Base-by-base conservation (phyloP, 2,113 vertebrate species). In the Cyanistes caeruleus region DNA sequence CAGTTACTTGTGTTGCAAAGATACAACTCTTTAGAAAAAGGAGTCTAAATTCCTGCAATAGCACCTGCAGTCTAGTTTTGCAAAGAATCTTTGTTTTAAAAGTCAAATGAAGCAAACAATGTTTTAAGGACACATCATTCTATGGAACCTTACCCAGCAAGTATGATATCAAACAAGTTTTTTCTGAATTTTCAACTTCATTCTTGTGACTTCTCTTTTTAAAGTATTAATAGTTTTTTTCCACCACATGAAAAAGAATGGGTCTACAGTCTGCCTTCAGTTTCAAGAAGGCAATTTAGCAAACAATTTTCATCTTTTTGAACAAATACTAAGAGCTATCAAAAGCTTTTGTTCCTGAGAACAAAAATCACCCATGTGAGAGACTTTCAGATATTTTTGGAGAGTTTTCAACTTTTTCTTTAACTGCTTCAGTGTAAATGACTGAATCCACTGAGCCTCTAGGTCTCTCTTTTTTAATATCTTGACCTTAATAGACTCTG, bases 271-370 rank as follows among this genome's bases (percentile, higher is more conserved):
- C 48, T 77, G 11, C 4, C 23, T 89, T 92, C 49, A 70, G 9
- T 41, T 77, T 87, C 23, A 5, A 81, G 60, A 43, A 93, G 25
- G 9, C 51, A 94, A 59, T 87, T 84, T 87, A 81, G 33, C 21
- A 76, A 92, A 64, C 18, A 68, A 31, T 39, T 52, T 74, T 74
- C 64, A 37, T 72, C 27, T 63, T 53, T 90, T 65, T 80, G 65
- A 63, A 30, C 31, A 64, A 84, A 79, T 19, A 35, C 25, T 76
- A 18, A 89, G 31, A 79, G 39, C 37, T 63, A 73, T 79, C 62
- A 56, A 76, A 86, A 33, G 33, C 18, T 94, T 96, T 94, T 87
- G 8, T 53, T 84, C 65, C 56, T 22, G 24, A 77, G 33, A 94
- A 89, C 20, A 91, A 94, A 87, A 93, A 22, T 3, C 2, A 56